Evolutionary conservation across 2,888 invertebrate genomes (phyloP), one percentile per base, ranked within the genome.

Genomic region (Anagyrus pseudococci): DNA sequence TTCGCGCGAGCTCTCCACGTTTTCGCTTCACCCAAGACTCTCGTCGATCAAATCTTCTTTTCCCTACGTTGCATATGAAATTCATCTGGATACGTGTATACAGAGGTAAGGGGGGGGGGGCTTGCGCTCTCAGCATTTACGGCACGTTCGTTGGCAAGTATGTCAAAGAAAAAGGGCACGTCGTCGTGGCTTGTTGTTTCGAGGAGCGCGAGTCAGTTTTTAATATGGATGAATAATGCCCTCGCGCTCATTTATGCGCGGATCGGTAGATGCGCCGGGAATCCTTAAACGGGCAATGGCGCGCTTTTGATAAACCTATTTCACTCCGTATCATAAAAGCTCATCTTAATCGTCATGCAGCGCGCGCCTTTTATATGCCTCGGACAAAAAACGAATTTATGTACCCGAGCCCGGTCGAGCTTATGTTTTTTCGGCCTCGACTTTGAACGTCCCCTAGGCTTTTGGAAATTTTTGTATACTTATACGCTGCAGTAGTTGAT

Each of bases 121-220:
- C 25, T 58, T 37, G 25, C 53, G 52, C 17, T 41, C 49, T 55
- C 57, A 50, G 58, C 61, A 65, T 65, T 61, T 44, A 10, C 50
- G 7, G 54, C 65, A 60, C 65, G 65, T 65, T 26, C 54, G n/a
- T n/a, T 13, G 6, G 6, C 64, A 61, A 58, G 65, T 58, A 61
- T 61, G 65, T 65, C 65, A 58, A 61, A 65, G 61, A 65, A 65
- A 65, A 58, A 65, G 65, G 58, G 60, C 61, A 65, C 58, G 61
- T 61, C 58, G 56, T 3, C 7, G 58, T 2, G 8, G 53, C 53
- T 54, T 56, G 4, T 59, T 64, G 54, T 61, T 61, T 61, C 50
- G 54, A 65, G 50, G 54, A 61, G 57, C 50, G 22, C 48, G 49
- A 58, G 65, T 61, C 61, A 58, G 65, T 65, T 65, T 65, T 65